Percentiles rank a stretch among this genome's conserved stretches.
phyloP scores from a whole-genome alignment of 2,888 invertebrate species.

The Ophraella communa region DNA sequence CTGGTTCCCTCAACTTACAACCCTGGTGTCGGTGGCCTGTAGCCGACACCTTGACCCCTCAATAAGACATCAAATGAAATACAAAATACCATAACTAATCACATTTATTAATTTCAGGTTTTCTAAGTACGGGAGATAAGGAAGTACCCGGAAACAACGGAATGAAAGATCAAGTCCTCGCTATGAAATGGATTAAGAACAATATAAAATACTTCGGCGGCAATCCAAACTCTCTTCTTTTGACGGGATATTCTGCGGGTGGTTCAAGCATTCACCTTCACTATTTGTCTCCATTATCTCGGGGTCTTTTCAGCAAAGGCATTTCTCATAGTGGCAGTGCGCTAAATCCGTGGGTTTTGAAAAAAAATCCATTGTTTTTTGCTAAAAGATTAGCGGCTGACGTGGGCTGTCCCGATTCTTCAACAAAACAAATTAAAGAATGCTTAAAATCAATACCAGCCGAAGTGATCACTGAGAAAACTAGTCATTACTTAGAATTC shows the following conservation, averaged over 20 bases:
- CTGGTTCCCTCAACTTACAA: too few relatives aligned
- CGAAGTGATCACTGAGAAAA: slow-evolving; percentile 63
- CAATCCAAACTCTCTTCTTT: slow-evolving; percentile 53
- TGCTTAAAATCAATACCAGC: slow-evolving; percentile 71
- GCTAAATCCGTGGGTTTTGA: slow-evolving; percentile 66
- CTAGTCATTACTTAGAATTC: slow-evolving; percentile 42
- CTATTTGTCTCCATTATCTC: slow-evolving; percentile 51
- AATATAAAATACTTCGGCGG: slow-evolving; percentile 55
- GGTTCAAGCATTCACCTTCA: slow-evolving; percentile 55
- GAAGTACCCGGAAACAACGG: slow-evolving; percentile 55
- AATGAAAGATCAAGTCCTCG: slow-evolving; percentile 54
- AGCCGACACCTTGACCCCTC: too few relatives aligned
- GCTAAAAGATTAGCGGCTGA: slow-evolving; percentile 66
- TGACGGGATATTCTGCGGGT: slow-evolving; percentile 55
- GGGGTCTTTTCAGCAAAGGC: slow-evolving; percentile 68
- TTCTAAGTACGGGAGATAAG: slow-evolving; percentile 54
- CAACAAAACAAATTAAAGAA: slow-evolving; percentile 59
- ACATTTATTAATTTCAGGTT: slow-evolving; percentile 48
- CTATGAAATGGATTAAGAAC: slow-evolving; percentile 53
- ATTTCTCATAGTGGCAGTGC: slow-evolving; percentile 76
- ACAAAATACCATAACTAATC: too few relatives aligned
- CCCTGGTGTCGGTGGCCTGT: too few relatives aligned
- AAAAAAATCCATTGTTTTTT: slow-evolving; percentile 66
- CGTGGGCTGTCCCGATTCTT: slow-evolving; percentile 68
- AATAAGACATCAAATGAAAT: too few relatives aligned